Percentiles rank a stretch among this genome's conserved stretches.
phyloP scores from a whole-genome alignment of 1,140 invertebrate genomes.

The Cecropterus lyciades region DNA sequence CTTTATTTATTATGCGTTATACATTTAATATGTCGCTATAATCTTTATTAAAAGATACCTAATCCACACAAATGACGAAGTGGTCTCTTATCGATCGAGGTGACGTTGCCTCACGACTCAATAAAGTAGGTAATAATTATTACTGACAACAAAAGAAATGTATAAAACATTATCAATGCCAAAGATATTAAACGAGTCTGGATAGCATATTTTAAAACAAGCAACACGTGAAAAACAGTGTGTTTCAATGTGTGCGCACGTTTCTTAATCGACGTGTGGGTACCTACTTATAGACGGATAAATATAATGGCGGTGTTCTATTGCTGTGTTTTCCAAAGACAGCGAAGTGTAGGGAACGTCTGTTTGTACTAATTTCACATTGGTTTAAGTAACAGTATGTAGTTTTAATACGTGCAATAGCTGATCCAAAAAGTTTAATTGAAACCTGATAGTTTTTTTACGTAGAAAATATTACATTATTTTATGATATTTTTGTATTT shows the following conservation, averaged over 20 bases:
- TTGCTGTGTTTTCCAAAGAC: too few species aligned
- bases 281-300: too few species aligned
- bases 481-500: too few species aligned
- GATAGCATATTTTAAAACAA: neutral
- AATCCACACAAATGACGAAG: constrained; percentile 36
- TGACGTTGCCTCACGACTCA: constrained; percentile 24
- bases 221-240: neutral
- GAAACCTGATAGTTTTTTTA: too few species aligned
- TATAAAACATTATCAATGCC: neutral
- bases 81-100: constrained; percentile 8
- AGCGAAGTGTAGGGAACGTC: too few species aligned
- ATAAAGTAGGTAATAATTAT: neutral
- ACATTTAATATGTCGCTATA: constrained; percentile 25
- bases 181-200: neutral
- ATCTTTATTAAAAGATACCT: constrained; percentile 50
- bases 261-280: too few species aligned
- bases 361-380: too few species aligned
- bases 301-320: too few species aligned
- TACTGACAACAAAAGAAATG: neutral
- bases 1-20: constrained; percentile 32
- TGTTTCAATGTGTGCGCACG: neutral
- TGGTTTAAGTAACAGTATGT: too few species aligned
- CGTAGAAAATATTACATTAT: too few species aligned
- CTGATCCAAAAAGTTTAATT: too few species aligned
- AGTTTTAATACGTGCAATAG: too few species aligned